Percentiles rank a stretch among this genome's conserved stretches.
Evolutionary conservation across 2,888 invertebrate species (phyloP).

Genomic region (Anoplius nigerrimus): DNA sequence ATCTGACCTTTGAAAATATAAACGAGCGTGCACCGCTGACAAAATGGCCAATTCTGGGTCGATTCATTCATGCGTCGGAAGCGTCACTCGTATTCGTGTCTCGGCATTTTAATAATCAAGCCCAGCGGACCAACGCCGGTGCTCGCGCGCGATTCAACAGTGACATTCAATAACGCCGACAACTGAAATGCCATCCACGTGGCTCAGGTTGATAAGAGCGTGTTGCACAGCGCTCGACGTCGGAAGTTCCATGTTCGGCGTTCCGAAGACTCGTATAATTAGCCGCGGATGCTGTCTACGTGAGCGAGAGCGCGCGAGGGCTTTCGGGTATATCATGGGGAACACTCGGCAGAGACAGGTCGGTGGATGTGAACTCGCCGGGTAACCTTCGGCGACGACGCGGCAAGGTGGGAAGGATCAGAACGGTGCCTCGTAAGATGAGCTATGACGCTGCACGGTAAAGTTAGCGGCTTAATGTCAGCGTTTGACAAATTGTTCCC

Average conservation of each 20-base stretch:
- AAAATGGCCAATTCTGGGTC: too few relatives aligned
- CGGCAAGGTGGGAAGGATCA: constrained; percentile 41
- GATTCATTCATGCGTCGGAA: too few relatives aligned
- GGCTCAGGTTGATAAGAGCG: constrained; percentile 21
- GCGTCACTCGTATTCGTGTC: too few relatives aligned
- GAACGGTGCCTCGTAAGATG: constrained; percentile 47
- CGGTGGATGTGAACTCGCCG: constrained; percentile 28
- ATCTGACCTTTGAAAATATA: too few relatives aligned
- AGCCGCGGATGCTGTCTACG: constrained; percentile 22
- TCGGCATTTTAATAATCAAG: too few relatives aligned
- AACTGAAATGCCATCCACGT: constrained; percentile 8
- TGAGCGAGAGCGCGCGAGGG: constrained; percentile 4
- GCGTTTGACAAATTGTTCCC: constrained; percentile 65
- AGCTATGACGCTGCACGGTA: constrained; percentile 57
- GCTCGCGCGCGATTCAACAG: too few relatives aligned
- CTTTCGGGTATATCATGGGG: constrained; percentile 19
- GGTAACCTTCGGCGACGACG: constrained; percentile 38
- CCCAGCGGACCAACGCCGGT: too few relatives aligned
- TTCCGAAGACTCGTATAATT: constrained; percentile 21
- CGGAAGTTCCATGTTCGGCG: constrained; percentile 14
- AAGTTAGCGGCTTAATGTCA: constrained; percentile 65
- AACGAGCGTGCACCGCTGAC: too few relatives aligned
- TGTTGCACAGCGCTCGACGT: background rate
- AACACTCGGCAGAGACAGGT: constrained; percentile 23
- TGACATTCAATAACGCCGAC: too few relatives aligned